Percentiles rank a stretch among this genome's conserved stretches.
Evolutionary conservation across 2,888 invertebrate genomes (phyloP).

Genomic region (Corbicula japonica): DNA sequence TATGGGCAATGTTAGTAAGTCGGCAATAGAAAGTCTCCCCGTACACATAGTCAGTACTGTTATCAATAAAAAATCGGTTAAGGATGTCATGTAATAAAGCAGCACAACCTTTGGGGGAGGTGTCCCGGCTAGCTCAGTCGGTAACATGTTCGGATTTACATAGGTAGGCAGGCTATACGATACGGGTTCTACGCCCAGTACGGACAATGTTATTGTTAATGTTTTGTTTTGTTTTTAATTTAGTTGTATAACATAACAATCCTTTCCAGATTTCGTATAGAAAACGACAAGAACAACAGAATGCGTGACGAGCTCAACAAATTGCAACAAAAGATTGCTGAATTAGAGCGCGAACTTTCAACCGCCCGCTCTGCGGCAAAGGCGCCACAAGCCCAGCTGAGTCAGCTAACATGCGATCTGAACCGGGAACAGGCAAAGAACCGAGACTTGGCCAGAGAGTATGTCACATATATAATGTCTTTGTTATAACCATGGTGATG

Average conservation of each 20-base stretch:
- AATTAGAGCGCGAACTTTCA: constrained; percentile 50
- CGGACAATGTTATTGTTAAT: neutral
- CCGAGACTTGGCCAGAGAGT: constrained; percentile 40
- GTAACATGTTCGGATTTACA: too few relatives aligned
- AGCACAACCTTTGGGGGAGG: too few relatives aligned
- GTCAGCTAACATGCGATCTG: constrained; percentile 23
- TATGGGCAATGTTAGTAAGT: neutral
- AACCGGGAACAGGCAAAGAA: constrained; percentile 26
- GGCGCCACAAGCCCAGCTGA: constrained; percentile 32
- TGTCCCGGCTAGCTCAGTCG: too few relatives aligned
- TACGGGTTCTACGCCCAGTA: neutral
- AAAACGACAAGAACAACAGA: constrained; percentile 34
- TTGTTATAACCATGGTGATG: neutral
- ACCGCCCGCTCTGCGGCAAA: constrained; percentile 14
- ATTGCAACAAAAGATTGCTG: constrained; percentile 22
- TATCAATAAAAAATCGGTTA: too few relatives aligned
- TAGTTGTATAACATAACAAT: too few relatives aligned
- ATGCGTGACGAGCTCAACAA: constrained; percentile 31
- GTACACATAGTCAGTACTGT: too few relatives aligned
- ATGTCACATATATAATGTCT: neutral
- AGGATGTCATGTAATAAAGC: too few relatives aligned
- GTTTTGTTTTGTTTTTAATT: too few relatives aligned
- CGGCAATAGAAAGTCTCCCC: neutral
- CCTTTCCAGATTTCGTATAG: constrained; percentile 34
- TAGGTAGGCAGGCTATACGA: too few relatives aligned